phyloP scores from a whole-genome alignment of 2,113 vertebrate genomes.

The Myiopsitta monachus region DNA sequence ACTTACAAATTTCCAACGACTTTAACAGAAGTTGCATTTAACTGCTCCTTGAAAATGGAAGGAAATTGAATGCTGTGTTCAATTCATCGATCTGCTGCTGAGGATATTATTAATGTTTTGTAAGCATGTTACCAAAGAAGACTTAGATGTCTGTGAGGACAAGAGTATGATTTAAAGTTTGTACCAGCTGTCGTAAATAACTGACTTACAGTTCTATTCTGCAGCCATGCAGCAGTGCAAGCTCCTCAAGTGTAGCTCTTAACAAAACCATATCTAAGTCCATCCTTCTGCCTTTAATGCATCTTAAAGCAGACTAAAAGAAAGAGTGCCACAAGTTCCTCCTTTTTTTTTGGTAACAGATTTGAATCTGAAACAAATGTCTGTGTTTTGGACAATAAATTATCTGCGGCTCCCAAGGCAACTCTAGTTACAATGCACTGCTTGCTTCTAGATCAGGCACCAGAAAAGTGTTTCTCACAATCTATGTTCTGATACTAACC shows the following conservation, averaged over 20 bases:
- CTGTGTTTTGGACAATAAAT: not conserved
- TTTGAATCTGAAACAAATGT: not conserved
- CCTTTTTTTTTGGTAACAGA: not conserved
- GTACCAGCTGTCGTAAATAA: not conserved
- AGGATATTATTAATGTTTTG: not conserved
- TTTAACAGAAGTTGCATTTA: not conserved
- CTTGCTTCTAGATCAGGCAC: conserved; percentile 12
- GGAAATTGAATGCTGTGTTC: not conserved
- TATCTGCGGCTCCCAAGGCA: not conserved
- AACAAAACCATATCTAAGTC: not conserved
- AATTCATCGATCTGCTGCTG: not conserved
- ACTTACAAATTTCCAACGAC: not conserved
- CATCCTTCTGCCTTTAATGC: not conserved
- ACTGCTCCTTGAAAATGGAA: not conserved
- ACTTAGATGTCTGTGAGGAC: not conserved
- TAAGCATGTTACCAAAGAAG: not conserved
- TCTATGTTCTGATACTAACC: not conserved
- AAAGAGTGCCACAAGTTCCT: not conserved
- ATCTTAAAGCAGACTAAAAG: not conserved
- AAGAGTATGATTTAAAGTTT: not conserved
- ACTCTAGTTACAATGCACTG: not conserved
- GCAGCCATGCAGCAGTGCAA: not conserved
- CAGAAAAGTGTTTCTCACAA: conserved; percentile 20
- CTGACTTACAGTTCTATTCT: not conserved
- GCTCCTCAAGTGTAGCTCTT: not conserved